Evolutionary conservation across 2,113 vertebrate species (phyloP).

Genomic region (Chitala chitala): DNA sequence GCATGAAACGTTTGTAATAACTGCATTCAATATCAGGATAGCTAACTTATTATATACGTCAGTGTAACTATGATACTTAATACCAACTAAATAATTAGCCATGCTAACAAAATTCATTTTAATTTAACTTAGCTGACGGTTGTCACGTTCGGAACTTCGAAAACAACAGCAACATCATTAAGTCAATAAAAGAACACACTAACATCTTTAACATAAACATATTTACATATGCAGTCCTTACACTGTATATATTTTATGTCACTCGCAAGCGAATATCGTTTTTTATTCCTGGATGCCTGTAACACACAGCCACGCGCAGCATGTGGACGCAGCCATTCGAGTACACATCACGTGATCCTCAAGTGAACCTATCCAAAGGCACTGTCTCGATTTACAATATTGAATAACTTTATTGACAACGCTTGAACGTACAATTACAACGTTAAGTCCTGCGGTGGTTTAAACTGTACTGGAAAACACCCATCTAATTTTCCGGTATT

Average conservation of each 20-base stretch:
- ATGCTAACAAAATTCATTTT: background rate
- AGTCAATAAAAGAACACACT: background rate
- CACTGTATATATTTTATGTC: background rate
- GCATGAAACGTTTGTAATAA: too few species aligned
- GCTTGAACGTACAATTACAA: background rate
- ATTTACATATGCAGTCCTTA: background rate
- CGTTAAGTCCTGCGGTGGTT: background rate
- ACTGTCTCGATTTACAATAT: background rate
- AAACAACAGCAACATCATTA: too few species aligned
- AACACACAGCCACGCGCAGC: conserved; percentile 26
- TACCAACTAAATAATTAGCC: too few species aligned
- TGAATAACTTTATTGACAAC: conserved; percentile 26
- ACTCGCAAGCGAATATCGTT: background rate
- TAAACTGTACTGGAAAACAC: background rate
- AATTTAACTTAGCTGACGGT: too few species aligned
- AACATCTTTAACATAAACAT: background rate
- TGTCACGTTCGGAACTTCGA: too few species aligned
- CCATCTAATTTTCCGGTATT: background rate
- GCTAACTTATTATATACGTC: too few species aligned
- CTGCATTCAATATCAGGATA: background rate
- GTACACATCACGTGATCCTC: conserved; percentile 45
- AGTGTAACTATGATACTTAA: too few species aligned
- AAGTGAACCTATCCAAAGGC: conserved; percentile 11
- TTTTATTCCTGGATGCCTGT: background rate
- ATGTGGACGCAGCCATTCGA: conserved; percentile 60